These are phyloP conservation scores for Peromyscus maniculatus DNA, from an alignment of 2,113 vertebrate species.

Conservation along the genomic window DNA sequence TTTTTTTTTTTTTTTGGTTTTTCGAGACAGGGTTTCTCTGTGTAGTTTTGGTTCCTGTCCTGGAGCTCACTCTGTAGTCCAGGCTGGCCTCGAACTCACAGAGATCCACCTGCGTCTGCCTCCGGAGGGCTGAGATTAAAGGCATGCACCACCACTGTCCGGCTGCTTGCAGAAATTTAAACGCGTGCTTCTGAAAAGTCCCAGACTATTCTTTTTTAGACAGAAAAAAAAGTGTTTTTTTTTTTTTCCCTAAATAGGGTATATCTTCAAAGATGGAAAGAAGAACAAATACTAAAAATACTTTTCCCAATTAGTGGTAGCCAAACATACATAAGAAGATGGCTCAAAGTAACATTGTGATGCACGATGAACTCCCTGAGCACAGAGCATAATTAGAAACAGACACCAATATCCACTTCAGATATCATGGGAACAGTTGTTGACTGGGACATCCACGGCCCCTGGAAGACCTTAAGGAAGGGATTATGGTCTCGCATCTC, in stretches of 20 bases:
- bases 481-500: neutral
- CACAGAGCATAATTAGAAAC: conserved; percentile 76
- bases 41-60: no score
- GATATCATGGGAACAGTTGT: conserved; percentile 11
- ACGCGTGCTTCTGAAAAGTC: conserved; percentile 21
- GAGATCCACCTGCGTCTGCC: no score
- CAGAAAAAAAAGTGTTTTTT: neutral
- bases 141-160: no score
- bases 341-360: conserved; percentile 67
- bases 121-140: no score
- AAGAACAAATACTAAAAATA: conserved; percentile 83
- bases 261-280: conserved; percentile 68
- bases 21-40: no score
- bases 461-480: conserved; percentile 1
- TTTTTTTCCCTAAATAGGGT: conserved; percentile 75
- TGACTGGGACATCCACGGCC: neutral
- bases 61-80: no score
- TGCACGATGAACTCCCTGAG: conserved; percentile 70
- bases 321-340: conserved; percentile 75
- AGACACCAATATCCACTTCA: conserved; percentile 62
- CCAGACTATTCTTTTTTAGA: conserved; percentile 32
- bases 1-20: no score
- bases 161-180: conserved; percentile 48
- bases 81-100: no score
- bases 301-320: conserved; percentile 72